Evolutionary conservation across 2,113 vertebrate species (phyloP).

Genomic region (Peucedramus taeniatus): DNA sequence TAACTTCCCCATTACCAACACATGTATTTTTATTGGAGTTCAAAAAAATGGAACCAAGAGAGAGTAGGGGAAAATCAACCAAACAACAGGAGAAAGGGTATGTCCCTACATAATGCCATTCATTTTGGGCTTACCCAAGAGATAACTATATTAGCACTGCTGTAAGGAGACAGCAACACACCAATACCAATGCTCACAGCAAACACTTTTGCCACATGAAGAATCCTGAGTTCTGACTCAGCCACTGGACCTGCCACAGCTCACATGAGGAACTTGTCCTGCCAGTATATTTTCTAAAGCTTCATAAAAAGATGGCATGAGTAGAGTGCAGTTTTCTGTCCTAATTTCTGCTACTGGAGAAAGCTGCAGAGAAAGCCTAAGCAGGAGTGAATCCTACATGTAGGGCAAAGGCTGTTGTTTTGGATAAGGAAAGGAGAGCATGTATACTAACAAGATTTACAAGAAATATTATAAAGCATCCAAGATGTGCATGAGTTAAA

Average conservation of each 20-base stretch:
- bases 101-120: not conserved
- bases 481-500: rapidly evolving
- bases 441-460: not conserved
- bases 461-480: not conserved
- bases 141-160: rapidly evolving
- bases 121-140: not conserved
- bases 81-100: not conserved
- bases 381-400: not conserved
- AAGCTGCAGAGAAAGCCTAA: not conserved
- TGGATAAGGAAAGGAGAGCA: not conserved
- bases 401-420: not conserved
- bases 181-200: not conserved
- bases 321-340: not conserved
- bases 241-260: not conserved
- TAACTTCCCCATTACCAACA: not conserved
- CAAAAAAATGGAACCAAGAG: not conserved
- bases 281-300: not conserved
- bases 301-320: not conserved
- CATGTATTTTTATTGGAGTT: not conserved
- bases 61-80: not conserved
- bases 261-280: not conserved
- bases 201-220: rapidly evolving
- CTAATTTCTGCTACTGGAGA: not conserved
- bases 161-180: not conserved
- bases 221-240: rapidly evolving